Evolutionary conservation across 2,888 invertebrate species (phyloP), one percentile per base, ranked within the genome.

Genomic region (Cinara cedri): DNA sequence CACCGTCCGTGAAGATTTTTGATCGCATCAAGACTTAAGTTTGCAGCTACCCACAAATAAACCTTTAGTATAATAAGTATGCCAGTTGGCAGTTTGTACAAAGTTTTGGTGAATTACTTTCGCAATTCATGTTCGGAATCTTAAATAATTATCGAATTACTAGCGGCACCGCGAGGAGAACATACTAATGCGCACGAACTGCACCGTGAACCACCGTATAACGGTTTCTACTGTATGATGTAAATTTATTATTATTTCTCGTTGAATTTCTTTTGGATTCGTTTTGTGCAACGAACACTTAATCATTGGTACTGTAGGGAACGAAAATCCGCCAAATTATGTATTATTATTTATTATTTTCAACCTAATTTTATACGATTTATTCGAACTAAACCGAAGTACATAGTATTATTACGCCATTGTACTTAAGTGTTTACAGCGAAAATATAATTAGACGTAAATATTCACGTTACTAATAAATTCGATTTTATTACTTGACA

Each of bases 21-120:
- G 78, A 78, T 78, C 68, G 34, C 78, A 70, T 70, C 60, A 42
- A 42, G 42, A 60, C 70, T 78, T 60, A 78, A 70, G 68, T 78
- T 78, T 70, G 21, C 34, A 34, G 34, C 78, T 42, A 70, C 60
- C 68, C 70, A 70, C 78, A 70, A 78, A 78, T 78, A 78, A 78
- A 78, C 78, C 78, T 70, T 70, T 78, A 78, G 70, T 70, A 78
- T 70, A 78, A 78, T 78, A 78, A 78, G 78, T 70, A 70, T 62
- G 51, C 57, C 68, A 76, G 76, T 76, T 76, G 76, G 76, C 60
- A 78, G 78, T 78, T 78, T 57, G 60, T 49, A 34, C 19, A n/a
- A 62, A 78, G 60, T 70, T 78, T 68, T 70, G 57, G 78, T 70
- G 24, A 70, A 70, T 70, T 78, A 66, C 66, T 68, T 76, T 76